Percentiles rank a stretch among this genome's conserved stretches.
Evolutionary conservation across 2,888 invertebrate species (phyloP).

Genomic region (Nephrotoma appendiculata): DNA sequence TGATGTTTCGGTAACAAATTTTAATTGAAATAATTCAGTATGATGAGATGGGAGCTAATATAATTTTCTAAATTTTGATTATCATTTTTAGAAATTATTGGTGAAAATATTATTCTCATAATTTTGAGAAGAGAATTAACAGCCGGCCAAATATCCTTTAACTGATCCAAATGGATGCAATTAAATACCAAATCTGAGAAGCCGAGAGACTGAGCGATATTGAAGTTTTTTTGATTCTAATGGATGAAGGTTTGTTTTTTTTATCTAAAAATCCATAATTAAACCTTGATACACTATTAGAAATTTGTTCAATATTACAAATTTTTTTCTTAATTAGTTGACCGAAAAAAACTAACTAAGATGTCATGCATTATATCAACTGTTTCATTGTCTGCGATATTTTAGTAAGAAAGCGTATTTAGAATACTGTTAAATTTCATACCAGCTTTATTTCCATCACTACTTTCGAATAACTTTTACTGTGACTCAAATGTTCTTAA

Average conservation of each 20-base stretch:
- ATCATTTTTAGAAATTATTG: not conserved
- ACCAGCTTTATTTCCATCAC: not conserved
- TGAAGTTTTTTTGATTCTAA: not conserved
- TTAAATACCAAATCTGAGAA: not conserved
- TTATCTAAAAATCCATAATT: too few relatives aligned
- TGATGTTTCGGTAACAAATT: conserved; percentile 1
- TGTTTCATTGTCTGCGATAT: not conserved
- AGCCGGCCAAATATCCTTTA: not conserved
- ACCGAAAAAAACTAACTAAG: not conserved
- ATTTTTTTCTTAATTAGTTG: not conserved
- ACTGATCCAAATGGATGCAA: not conserved
- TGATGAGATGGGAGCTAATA: not conserved
- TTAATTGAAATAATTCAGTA: not conserved
- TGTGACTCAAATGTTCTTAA: not conserved
- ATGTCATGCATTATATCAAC: not conserved
- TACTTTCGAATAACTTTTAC: not conserved
- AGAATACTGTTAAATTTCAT: not conserved
- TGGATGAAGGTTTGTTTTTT: too few relatives aligned
- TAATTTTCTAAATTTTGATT: not conserved
- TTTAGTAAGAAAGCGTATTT: not conserved
- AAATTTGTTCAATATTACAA: not conserved
- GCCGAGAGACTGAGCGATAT: not conserved
- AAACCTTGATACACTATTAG: too few relatives aligned
- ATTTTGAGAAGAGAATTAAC: not conserved
- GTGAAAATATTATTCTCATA: not conserved